Evolutionary conservation across 2,113 vertebrate species (phyloP).

Genomic region (Nerophis ophidion): DNA sequence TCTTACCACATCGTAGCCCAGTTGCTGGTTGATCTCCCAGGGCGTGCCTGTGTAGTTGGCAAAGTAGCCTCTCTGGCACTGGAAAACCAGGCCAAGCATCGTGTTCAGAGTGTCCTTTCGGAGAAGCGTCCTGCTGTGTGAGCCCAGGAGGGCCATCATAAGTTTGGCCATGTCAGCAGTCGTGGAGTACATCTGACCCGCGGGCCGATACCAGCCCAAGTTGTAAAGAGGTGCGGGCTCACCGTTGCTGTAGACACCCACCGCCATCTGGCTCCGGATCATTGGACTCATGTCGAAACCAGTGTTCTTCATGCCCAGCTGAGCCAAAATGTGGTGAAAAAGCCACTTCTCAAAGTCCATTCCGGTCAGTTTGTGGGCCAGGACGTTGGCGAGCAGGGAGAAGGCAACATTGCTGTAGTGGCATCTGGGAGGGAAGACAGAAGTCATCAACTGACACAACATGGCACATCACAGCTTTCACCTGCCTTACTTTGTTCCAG

Average conservation of each 20-base stretch:
- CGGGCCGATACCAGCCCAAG: conserved; percentile 88
- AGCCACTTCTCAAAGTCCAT: conserved; percentile 84
- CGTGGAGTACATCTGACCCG: conserved; percentile 90
- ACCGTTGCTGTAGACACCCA: conserved; percentile 79
- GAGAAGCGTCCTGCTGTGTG: conserved; percentile 66
- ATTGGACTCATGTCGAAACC: conserved; percentile 76
- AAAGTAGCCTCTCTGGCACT: conserved; percentile 80
- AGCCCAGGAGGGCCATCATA: conserved; percentile 77
- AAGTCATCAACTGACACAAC: neutral
- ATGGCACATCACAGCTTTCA: neutral
- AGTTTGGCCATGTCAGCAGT: conserved; percentile 85
- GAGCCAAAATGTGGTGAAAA: conserved; percentile 76
- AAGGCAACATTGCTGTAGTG: conserved; percentile 93
- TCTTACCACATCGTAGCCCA: conserved; percentile 79
- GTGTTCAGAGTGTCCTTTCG: conserved; percentile 77
- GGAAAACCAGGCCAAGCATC: conserved; percentile 78
- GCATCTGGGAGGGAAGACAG: conserved; percentile 68
- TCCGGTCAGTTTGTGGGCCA: conserved; percentile 71
- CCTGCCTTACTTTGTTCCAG: conserved; percentile 80
- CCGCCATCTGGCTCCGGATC: conserved; percentile 72
- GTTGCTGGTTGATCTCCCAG: conserved; percentile 84
- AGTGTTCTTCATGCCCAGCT: conserved; percentile 81
- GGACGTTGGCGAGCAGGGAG: conserved; percentile 80
- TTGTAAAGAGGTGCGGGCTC: conserved; percentile 80
- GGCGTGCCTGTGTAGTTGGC: conserved; percentile 84